Base-by-base conservation (phyloP, 2,797 vertebrate genomes). In the Sebastes miniatus region DNA sequence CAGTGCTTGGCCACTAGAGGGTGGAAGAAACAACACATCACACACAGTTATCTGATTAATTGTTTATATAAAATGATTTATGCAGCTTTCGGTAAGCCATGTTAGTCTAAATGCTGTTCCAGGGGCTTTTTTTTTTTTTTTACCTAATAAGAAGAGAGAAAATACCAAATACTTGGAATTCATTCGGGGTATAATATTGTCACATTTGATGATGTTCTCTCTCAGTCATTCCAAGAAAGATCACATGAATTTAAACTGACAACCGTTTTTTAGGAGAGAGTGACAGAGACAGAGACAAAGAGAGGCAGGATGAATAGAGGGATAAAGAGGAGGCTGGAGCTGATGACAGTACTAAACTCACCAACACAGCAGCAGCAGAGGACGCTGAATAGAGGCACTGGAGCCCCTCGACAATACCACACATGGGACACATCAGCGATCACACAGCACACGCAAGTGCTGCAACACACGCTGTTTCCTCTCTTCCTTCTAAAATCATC, bases 331-430 rank as follows among this genome's bases (percentile, higher is more conserved):
- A 69, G 24, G 57, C 52, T 58, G 73, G n/a, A 68, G 63, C 65
- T 79, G 62, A 69, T 58, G 58, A 64, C 75, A 73, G 31, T 22
- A 69, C 76, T 73, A 74, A 75, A 88, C 70, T 77, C 54, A 66
- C 9, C 9, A 84, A 86, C 77, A 86, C 74, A 73, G 76, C 62
- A 78, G 76, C 62, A 78, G 63, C 36, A 66, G 22, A 39, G 54
- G 54, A 61, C 12, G 5, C 27, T 74, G 50, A 83, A 73, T 69
- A 66, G 29, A 39, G 29, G 7, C 24, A 27, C 31, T 66, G 54
- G 39, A 81, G 68, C 13, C 73, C 3, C 64, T 43, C 20, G 24
- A 73, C 57, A 64, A 73, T 29, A 66, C 22, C 72, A 71, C 80
- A 73, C 36, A 12, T 16, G 36, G 43, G 73, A 64, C 47, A 77